Evolutionary conservation across 2,113 vertebrate genomes (phyloP).

Genomic region (Talpa occidentalis): DNA sequence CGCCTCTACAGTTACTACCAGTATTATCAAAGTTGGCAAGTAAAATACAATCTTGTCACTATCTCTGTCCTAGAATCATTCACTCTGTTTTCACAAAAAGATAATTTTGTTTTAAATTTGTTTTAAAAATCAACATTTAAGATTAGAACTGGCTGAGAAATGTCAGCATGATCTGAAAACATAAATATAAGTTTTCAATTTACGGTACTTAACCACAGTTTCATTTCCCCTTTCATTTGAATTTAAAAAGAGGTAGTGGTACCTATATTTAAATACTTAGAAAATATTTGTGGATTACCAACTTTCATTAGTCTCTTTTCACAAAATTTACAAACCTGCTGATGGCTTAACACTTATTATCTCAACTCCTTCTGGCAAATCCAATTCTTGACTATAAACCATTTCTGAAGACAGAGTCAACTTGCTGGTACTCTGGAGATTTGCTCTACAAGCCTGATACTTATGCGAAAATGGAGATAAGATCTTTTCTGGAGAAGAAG

Average conservation of each 20-base stretch:
- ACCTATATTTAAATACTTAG: conserved; percentile 25
- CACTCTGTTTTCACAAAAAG: background rate
- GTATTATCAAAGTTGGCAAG: conserved; percentile 1
- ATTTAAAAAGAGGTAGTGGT: background rate
- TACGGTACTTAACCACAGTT: conserved; percentile 21
- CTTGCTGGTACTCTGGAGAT: conserved; percentile 95
- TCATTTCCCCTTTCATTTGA: background rate
- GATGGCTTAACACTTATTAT: conserved; percentile 94
- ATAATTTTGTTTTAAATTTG: background rate
- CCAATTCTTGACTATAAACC: conserved; percentile 93
- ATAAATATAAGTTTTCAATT: conserved; percentile 24
- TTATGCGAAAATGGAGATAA: conserved; percentile 88
- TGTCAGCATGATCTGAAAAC: conserved; percentile 42
- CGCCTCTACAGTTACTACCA: background rate
- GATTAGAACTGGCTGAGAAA: conserved; percentile 4
- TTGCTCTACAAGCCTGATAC: conserved; percentile 91
- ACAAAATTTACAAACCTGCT: conserved; percentile 91
- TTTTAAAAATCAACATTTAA: conserved; percentile 47
- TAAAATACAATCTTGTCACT: background rate
- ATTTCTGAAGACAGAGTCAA: conserved; percentile 91
- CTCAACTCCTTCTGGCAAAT: conserved; percentile 94
- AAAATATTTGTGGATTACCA: background rate
- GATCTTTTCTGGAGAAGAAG: conserved; percentile 87
- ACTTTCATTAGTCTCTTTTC: conserved; percentile 23
- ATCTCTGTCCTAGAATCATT: background rate